Conservation (phyloP, 2,113 vertebrate species). For the Lepisosteus oculatus region DNA sequence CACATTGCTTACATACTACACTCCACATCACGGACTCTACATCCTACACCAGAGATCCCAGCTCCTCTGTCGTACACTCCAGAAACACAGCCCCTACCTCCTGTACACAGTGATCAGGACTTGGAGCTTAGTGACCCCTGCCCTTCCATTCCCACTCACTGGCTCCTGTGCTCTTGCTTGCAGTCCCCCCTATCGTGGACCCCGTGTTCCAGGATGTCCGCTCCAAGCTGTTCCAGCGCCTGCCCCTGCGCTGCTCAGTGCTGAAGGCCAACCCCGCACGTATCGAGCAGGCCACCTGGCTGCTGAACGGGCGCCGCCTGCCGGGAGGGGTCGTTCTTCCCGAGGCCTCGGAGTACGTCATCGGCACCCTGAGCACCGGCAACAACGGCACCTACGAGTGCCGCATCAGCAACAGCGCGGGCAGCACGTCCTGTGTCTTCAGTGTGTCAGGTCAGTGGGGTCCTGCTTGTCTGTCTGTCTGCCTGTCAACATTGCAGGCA, state of each 20-base stretch:
- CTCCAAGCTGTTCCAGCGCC: constrained; percentile 68
- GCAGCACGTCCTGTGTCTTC: constrained; percentile 81
- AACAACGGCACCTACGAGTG: constrained; percentile 88
- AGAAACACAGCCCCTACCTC: too few relatives aligned
- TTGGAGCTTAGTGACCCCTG: too few relatives aligned
- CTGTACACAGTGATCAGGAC: too few relatives aligned
- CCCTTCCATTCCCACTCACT: too few relatives aligned
- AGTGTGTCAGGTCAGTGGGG: constrained; percentile 83
- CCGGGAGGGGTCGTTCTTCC: constrained; percentile 62
- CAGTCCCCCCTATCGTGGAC: constrained; percentile 85
- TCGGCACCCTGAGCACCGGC: constrained; percentile 73
- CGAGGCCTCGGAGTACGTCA: constrained; percentile 78
- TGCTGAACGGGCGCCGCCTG: constrained; percentile 74
- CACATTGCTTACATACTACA: too few relatives aligned
- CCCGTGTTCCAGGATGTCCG: constrained; percentile 82
- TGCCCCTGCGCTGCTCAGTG: constrained; percentile 81
- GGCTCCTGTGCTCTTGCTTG: background rate
- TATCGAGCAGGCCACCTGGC: constrained; percentile 80
- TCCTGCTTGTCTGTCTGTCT: background rate
- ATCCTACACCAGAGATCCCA: too few relatives aligned
- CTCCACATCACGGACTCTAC: too few relatives aligned
- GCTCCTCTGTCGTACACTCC: too few relatives aligned
- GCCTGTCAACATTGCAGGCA: constrained; percentile 59
- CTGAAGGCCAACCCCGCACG: constrained; percentile 82
- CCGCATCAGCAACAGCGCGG: constrained; percentile 84